phyloP scores from a whole-genome alignment of 2,113 vertebrate genomes.

The Hemicordylus capensis region DNA sequence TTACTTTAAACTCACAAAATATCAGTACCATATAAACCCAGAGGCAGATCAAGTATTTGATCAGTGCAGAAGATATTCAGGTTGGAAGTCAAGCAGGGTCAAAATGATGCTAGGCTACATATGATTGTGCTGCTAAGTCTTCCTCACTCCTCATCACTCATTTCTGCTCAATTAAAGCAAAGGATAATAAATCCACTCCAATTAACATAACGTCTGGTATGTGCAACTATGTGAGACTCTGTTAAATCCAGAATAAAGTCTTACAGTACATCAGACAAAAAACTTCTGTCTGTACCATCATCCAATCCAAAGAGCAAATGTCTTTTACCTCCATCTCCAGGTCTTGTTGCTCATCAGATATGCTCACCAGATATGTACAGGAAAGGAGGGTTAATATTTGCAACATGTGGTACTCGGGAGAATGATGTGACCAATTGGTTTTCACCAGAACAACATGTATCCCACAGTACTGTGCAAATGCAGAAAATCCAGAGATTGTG shows the following conservation, averaged over 20 bases:
- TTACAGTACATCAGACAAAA: neutral
- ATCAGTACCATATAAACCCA: neutral
- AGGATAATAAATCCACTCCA: constrained; percentile 12
- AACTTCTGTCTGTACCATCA: neutral
- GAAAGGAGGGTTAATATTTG: neutral
- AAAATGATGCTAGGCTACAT: neutral
- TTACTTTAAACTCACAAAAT: neutral
- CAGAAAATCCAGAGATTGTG: neutral
- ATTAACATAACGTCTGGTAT: constrained; percentile 6
- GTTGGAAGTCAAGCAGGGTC: constrained; percentile 5
- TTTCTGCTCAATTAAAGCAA: constrained; percentile 27
- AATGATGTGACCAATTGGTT: neutral
- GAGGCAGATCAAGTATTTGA: constrained; percentile 9
- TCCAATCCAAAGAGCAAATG: neutral
- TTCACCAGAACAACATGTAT: neutral
- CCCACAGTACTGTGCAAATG: neutral
- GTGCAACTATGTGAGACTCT: neutral
- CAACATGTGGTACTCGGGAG: neutral
- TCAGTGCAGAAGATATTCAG: neutral
- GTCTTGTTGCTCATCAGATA: neutral
- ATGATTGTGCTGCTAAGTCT: neutral
- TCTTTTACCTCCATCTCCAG: neutral
- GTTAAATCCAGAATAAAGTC: constrained; percentile 1
- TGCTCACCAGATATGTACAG: neutral
- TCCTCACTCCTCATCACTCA: neutral